Percentiles rank a stretch among this genome's conserved stretches.
phyloP scores from a whole-genome alignment of 1,140 invertebrate species.

The Lepidurus apus region DNA sequence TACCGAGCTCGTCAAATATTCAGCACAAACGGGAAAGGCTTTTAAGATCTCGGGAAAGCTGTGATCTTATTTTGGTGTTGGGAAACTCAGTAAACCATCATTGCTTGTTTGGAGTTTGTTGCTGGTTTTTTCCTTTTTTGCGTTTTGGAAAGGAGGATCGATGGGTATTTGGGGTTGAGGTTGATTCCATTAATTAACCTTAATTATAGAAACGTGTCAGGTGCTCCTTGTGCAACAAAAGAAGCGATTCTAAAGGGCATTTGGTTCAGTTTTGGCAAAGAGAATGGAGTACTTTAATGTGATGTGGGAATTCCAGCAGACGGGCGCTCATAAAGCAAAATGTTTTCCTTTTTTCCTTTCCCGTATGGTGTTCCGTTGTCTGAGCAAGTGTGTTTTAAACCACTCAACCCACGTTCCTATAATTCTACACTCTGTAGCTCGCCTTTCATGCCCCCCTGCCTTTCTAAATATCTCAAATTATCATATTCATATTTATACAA shows the following conservation, averaged over 20 bases:
- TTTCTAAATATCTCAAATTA: not conserved
- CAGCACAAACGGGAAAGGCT: not conserved
- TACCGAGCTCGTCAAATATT: not conserved
- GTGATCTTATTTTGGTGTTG: not conserved
- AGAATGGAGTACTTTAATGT: constrained; percentile 12
- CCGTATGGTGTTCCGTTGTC: not conserved
- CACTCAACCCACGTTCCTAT: not conserved
- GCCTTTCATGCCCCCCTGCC: not conserved
- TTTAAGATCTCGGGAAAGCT: not conserved
- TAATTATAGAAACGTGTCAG: not conserved
- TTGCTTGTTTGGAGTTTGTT: not conserved
- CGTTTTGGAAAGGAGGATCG: not conserved
- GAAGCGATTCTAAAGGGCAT: not conserved
- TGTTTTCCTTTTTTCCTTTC: not conserved
- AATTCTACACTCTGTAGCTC: not conserved
- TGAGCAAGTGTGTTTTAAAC: constrained; percentile 8
- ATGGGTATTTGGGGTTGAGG: not conserved
- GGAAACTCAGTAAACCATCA: not conserved
- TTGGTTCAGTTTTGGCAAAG: not conserved
- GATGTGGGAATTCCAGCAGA: constrained; percentile 8
- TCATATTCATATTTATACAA: not conserved
- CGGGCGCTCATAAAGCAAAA: not conserved
- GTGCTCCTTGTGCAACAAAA: not conserved
- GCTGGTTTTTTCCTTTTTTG: not conserved
- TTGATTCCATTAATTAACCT: not conserved